These are phyloP conservation scores for Melanerpes formicivorus DNA, from an alignment of 2,113 vertebrate genomes.

Conservation along the genomic window DNA sequence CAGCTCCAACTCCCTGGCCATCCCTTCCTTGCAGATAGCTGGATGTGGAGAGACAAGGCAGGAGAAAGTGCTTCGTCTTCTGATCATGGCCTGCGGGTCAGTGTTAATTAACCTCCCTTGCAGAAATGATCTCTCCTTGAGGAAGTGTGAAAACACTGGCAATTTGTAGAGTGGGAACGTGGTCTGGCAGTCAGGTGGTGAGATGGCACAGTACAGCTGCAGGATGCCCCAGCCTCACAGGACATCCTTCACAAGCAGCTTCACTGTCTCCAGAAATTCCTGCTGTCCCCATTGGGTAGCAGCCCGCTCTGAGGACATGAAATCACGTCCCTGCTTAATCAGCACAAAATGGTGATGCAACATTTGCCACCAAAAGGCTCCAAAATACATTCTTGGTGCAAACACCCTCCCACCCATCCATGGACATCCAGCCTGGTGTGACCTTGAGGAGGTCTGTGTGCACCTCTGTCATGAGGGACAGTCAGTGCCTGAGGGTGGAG, in stretches of 20 bases:
- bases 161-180: neutral
- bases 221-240: rapidly evolving
- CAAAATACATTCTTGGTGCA: neutral
- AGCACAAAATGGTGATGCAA: neutral
- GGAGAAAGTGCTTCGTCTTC: neutral
- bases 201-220: neutral
- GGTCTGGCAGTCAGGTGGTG: neutral
- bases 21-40: neutral
- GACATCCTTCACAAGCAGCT: neutral
- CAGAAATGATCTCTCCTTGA: conserved; percentile 37
- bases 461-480: neutral
- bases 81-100: conserved; percentile 25
- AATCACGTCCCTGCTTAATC: rapidly evolving
- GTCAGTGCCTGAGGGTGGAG: rapidly evolving
- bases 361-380: neutral
- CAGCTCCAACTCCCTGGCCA: neutral
- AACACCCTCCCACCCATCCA: rapidly evolving
- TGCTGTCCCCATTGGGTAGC: neutral
- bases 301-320: neutral
- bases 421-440: rapidly evolving
- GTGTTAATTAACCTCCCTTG: conserved; percentile 61
- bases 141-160: conserved; percentile 41
- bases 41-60: neutral
- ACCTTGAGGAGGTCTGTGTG: neutral
- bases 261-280: neutral